Evolutionary conservation across 1,140 invertebrate genomes (phyloP).

Genomic region (Drosophila mauritiana): DNA sequence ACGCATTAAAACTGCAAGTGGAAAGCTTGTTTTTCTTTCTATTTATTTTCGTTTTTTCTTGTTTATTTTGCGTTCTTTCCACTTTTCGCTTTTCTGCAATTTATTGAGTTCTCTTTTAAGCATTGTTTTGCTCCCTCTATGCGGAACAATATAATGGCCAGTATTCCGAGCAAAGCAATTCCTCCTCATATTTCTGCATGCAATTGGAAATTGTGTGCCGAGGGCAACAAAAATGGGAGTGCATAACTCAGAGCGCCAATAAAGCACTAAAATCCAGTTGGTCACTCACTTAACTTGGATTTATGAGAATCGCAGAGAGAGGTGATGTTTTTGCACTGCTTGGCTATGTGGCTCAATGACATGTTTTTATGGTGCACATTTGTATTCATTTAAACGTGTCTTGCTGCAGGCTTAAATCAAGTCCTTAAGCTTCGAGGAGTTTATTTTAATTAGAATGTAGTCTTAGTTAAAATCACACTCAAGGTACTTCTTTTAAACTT

Average conservation of each 20-base stretch:
- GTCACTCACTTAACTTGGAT: conserved; percentile 48
- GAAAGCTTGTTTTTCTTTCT: conserved; percentile 60
- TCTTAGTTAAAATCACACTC: background rate
- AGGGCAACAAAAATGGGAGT: conserved; percentile 13
- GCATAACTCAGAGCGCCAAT: conserved; percentile 58
- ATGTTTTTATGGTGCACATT: background rate
- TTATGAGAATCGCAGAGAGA: conserved; percentile 31
- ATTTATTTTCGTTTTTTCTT: conserved; percentile 19
- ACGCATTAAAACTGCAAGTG: conserved; percentile 81
- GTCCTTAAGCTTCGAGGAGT: background rate
- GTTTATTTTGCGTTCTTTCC: conserved; percentile 63
- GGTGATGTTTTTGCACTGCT: background rate
- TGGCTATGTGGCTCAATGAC: background rate
- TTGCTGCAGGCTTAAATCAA: background rate
- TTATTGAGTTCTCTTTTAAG: conserved; percentile 64
- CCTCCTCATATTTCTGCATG: conserved; percentile 45
- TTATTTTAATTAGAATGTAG: background rate
- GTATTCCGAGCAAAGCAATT: conserved; percentile 21
- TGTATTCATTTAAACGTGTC: background rate
- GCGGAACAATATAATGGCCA: conserved; percentile 46
- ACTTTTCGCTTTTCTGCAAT: conserved; percentile 61
- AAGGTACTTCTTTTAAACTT: background rate
- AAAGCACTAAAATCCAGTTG: conserved; percentile 53
- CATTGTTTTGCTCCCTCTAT: conserved; percentile 48
- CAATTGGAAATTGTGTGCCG: conserved; percentile 45